Conservation (phyloP, 2,113 vertebrate genomes). For the Colossoma macropomum region DNA sequence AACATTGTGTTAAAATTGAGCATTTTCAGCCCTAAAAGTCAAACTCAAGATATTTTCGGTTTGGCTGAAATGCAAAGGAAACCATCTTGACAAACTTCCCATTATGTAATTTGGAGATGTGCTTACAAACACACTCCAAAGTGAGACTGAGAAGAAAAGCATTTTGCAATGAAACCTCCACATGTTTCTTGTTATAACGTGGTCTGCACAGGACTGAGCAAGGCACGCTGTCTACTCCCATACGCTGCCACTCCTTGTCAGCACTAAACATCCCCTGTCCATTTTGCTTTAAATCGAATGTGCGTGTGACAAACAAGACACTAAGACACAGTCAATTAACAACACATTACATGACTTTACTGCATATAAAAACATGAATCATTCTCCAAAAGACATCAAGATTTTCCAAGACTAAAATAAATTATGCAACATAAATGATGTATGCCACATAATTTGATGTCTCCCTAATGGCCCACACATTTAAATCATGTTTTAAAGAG, state of each 20-base stretch:
- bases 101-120: conserved; percentile 33
- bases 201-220: conserved; percentile 62
- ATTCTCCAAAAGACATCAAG: neutral
- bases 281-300: neutral
- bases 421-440: neutral
- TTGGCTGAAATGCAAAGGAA: conserved; percentile 15
- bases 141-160: conserved; percentile 44
- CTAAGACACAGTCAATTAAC: neutral
- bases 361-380: conserved; percentile 23
- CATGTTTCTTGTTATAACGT: conserved; percentile 66
- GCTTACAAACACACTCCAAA: conserved; percentile 37
- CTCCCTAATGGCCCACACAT: conserved; percentile 3
- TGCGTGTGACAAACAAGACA: conserved; percentile 16
- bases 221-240: conserved; percentile 61
- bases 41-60: conserved; percentile 11
- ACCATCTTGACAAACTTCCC: neutral
- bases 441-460: neutral
- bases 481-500: neutral
- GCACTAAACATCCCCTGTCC: conserved; percentile 34
- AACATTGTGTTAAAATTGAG: neutral
- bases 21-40: conserved; percentile 10
- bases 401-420: neutral
- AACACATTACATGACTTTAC: conserved; percentile 21
- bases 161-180: conserved; percentile 60
- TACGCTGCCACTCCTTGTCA: conserved; percentile 50